Base-by-base conservation (phyloP, 2,888 invertebrate species). In the Drosophila mercatorum region DNA sequence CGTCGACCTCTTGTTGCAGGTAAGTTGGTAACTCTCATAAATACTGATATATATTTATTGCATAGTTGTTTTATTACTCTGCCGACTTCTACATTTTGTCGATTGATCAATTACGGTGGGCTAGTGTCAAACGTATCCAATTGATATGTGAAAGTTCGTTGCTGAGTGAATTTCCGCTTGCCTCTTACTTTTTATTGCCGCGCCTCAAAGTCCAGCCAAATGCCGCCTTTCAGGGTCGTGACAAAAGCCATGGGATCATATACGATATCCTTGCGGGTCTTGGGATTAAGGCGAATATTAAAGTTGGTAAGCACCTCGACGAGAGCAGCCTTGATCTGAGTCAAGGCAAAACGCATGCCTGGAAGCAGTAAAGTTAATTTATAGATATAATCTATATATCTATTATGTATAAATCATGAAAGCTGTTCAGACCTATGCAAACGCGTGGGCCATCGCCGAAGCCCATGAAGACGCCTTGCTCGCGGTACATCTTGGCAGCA, bases 181-280 rank as follows among this genome's bases (percentile, higher is more conserved):
- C 1, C 5, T 31, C 17, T 17, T 17, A 1, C 12, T 2, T 2
- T n/a, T n/a, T 34, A 51, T 5, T 51, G 17, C 2, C 34, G 31
- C 51, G 5, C 34, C 12, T 51, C 17, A 34, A 51, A 34, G 51
- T 51, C 34, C 17, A 51, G 51, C 51, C 51, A 51, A 51, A 51
- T 51, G 17, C 51, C 51, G n/a, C 51, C 51, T 34, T 51, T 10
- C 3, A 51, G 51, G 51, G 51, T 49, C n/a, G 49, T 49, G 5
- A 49, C 5, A 51, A 51, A 51, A 5, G 51, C 34, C 17, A 11
- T 17, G 17, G 51, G 51, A 11, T 51, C 34, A 51, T 51, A 51
- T 34, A 17, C 2, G 6, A 34, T 51, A 34, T 51, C 51, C 17
- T 34, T 34, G 17, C 51, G 5, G 17, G 51, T 51, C 17, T 34